phyloP scores from a whole-genome alignment of 2,888 invertebrate species.

The Cephus runcator region DNA sequence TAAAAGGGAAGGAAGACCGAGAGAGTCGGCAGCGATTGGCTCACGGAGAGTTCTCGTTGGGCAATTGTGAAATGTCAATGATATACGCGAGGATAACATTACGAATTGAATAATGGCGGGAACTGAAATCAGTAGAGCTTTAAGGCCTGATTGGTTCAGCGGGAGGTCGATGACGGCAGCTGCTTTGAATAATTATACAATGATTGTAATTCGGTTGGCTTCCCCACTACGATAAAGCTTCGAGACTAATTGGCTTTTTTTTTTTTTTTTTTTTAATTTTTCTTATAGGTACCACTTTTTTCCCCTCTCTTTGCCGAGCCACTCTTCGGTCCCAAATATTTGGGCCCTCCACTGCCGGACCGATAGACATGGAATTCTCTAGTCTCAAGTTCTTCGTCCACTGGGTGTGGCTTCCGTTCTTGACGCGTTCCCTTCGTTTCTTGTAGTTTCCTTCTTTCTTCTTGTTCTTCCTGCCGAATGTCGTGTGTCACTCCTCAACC shows the following conservation, averaged over 20 bases:
- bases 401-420: background rate
- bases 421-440: slow-evolving; percentile 1
- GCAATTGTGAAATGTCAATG: background rate
- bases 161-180: slow-evolving; percentile 38
- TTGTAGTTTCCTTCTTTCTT: background rate
- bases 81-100: background rate
- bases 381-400: background rate
- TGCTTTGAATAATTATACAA: slow-evolving; percentile 46
- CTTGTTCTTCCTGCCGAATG: slow-evolving; percentile 30
- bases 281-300: background rate
- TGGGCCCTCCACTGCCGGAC: background rate
- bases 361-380: background rate
- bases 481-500: slow-evolving; percentile 53
- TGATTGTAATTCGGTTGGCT: slow-evolving; percentile 29
- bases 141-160: slow-evolving; percentile 38
- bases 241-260: background rate
- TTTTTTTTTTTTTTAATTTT: background rate
- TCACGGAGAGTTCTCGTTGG: background rate
- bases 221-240: background rate
- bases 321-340: background rate
- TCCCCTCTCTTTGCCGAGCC: background rate
- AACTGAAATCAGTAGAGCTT: background rate
- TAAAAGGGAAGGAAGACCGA: background rate
- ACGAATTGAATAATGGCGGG: background rate
- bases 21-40: background rate